Base-by-base conservation (phyloP, 1,140 invertebrate genomes). In the Cardiocondyla obscurior region DNA sequence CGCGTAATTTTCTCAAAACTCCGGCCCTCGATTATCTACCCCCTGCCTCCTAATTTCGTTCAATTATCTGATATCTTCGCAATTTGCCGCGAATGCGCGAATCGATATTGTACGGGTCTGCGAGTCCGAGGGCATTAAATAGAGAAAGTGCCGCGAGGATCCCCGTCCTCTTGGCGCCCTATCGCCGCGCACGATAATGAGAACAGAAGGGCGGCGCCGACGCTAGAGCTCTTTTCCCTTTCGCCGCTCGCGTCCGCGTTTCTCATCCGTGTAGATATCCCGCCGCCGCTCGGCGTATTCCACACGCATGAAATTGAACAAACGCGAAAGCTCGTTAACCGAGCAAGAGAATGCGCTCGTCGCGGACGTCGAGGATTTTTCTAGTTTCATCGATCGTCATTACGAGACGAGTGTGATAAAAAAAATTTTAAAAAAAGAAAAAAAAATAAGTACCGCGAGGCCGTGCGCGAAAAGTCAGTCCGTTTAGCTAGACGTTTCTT, bases 311-410 rank as follows among this genome's bases (percentile, higher is more conserved):
- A 87, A 88, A 90, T 83, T 70, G 82, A 76, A 86, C 85, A 89
- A 85, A 89, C 76, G 76, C 67, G 88, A 89, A 84, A 85, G 82
- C 89, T 90, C 85, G 89, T 90, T 90, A 90, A 81, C 51, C 30
- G 73, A 28, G 85, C 62, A 14, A 46, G 57, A 72, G 72, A 77
- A 77, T 60, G 19, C 42, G 28, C 19, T 62, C 57, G 39, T 19
- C 82, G 57, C 77, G 64, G 51, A 67, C 64, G 70, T 25, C 33
- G 49, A 81, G 55, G 57, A 72, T 89, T 89, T n/a, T n/a, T n/a
- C n/a, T 89, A 83, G 89, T 90, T 88, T 76, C 85, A 81, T 42
- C 60, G 51, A 53, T 25, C 44, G 58, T 82, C 67, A 87, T 87
- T 84, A 84, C 30, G 49, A 53, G 46, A 69, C 69, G 51, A 19